Base-by-base conservation (phyloP, 2,113 vertebrate genomes). In the Camelus dromedarius region DNA sequence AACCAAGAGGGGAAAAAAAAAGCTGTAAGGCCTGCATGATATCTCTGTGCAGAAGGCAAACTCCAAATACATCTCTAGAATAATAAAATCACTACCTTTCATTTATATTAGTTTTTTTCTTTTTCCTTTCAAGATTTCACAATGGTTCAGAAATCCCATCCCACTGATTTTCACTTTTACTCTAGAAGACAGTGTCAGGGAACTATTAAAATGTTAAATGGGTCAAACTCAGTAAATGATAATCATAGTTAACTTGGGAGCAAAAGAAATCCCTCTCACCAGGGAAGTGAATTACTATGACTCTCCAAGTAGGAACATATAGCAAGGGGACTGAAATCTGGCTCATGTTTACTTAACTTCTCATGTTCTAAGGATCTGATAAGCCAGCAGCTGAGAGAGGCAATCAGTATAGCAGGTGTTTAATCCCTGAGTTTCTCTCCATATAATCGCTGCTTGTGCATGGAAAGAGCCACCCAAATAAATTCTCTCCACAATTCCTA, bases 41-140 rank as follows among this genome's bases (percentile, higher is more conserved):
- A 38, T 54, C 75, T 93, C 30, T 52, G 32, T 52, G 42, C 38
- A 72, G 28, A 50, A 50, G 56, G 13, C 69, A 54, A 60, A 60
- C 8, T 86, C 46, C 62, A 91, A 73, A 76, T 26, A 13, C 12
- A 54, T 11, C 46, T 88, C 86, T 58, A 32, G 22, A 90, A 81
- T 88, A 96, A 95, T 52, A 64, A 88, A 87, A 91, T 77, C 35
- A 70, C 12, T 48, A 69, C 58, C 60, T 84, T 92, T 94, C 42
- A 70, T 58, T 92, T 72, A 60, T 54, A 54, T 48, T 32, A 73
- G 90, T 67, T 18, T 54, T 92, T 93, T 81, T 28, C 24, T 86
- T 94, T 92, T 92, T 82, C 38, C 30, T 87, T 91, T 93, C 24
- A 72, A 50, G 19, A 81, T 8, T 91, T 76, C 58, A 38, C 35